Percentiles rank a stretch among this genome's conserved stretches.
These are phyloP conservation scores for Typhlichthys eigenmanni DNA, from an alignment of 2,797 vertebrate genomes.

Conservation along the genomic window DNA sequence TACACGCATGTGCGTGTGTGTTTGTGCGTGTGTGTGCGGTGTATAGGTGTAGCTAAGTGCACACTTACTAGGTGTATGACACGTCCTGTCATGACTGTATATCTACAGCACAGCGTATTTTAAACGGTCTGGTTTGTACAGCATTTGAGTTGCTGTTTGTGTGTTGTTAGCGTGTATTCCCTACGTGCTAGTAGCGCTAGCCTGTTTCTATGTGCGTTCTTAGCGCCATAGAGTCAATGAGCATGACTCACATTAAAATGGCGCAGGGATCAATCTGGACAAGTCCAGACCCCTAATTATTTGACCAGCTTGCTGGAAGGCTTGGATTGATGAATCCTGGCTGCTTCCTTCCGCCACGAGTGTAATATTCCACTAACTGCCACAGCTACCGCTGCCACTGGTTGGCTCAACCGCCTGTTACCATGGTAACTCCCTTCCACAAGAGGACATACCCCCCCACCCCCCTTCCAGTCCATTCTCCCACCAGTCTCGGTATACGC, in stretches of 20 bases:
- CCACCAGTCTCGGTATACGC: constrained; percentile 36
- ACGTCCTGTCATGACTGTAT: constrained; percentile 11
- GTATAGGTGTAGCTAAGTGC: not conserved
- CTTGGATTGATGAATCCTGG: constrained; percentile 62
- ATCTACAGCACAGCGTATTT: not conserved
- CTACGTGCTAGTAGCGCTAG: not conserved
- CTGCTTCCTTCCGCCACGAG: constrained; percentile 57
- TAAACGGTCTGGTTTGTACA: constrained; percentile 9
- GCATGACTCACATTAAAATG: constrained; percentile 1
- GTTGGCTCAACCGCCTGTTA: constrained; percentile 67
- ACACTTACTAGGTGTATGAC: constrained; percentile 5
- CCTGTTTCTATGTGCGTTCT: not conserved
- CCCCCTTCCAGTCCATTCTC: constrained; percentile 46
- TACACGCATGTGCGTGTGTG: too few species aligned
- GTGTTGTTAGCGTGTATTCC: constrained; percentile 2
- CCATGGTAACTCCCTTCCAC: constrained; percentile 68
- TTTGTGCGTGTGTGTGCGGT: not conserved
- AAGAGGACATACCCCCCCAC: constrained; percentile 35
- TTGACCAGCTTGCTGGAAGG: constrained; percentile 54
- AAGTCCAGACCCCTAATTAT: constrained; percentile 43
- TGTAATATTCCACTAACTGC: constrained; percentile 58
- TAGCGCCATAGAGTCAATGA: too few species aligned
- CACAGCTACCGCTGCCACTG: constrained; percentile 51
- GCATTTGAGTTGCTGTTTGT: constrained; percentile 5
- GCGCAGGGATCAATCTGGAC: constrained; percentile 33